Conservation (phyloP, 2,113 vertebrate genomes). For the Tachuris rubrigastra region DNA sequence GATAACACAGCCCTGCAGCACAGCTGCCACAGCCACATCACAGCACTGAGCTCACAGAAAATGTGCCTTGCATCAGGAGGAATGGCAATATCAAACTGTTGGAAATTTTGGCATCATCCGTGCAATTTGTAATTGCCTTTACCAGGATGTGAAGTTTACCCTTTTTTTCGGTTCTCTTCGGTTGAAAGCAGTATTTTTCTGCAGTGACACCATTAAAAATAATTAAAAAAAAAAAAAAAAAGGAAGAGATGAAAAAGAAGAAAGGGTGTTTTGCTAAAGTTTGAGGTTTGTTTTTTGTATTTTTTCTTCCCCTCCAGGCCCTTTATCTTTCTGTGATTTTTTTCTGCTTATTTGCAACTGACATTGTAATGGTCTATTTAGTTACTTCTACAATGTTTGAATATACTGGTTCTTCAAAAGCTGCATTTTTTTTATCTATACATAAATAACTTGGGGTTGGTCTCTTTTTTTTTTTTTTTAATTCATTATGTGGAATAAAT, state of each 20-base stretch:
- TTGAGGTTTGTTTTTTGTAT: fast-evolving
- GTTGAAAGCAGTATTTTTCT: neutral
- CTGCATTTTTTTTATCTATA: neutral
- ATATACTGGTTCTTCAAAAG: neutral
- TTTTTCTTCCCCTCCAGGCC: neutral
- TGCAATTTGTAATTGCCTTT: neutral
- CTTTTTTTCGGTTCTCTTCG: neutral
- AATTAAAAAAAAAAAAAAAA: too few relatives aligned
- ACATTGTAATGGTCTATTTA: fast-evolving
- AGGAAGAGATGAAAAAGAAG: fast-evolving
- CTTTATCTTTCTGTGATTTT: neutral
- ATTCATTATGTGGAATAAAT: neutral
- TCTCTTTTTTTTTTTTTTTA: neutral
- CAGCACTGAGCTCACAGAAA: neutral
- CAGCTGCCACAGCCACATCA: neutral
- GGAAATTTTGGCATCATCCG: neutral
- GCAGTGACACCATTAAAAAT: neutral
- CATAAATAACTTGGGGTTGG: neutral
- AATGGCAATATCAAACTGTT: neutral
- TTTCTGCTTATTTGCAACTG: neutral
- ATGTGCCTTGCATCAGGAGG: neutral
- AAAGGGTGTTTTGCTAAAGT: neutral
- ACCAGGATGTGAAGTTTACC: neutral
- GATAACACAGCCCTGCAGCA: neutral
- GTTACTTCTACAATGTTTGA: neutral